Base-by-base conservation (phyloP, 1,140 invertebrate genomes). In the Hylaeus volcanicus region DNA sequence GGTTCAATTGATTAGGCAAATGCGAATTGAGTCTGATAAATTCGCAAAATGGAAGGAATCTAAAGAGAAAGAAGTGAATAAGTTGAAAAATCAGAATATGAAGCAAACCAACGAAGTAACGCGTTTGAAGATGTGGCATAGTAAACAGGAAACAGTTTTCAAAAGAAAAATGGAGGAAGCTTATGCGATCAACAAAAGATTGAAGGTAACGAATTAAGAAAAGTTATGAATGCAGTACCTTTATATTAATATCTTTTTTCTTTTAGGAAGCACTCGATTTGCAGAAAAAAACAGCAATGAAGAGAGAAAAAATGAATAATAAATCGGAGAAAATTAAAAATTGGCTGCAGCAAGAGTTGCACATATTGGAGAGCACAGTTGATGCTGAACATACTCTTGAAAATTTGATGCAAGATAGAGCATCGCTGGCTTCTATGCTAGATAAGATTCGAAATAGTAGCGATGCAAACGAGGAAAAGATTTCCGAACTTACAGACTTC, bases 81-180 rank as follows among this genome's bases (percentile, higher is more conserved):
- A 96, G 85, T 92, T 98, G 1, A 96, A 96, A 85, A 95, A 96
- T 86, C 96, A 98, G 90, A 97, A 98, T 90, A 94, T 96, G 63
- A 98, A 97, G 88, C 94, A 96, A 58, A 95, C 97, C 77, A 96
- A 95, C 84, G 96, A 98, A 93, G 96, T 98, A 84, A 95, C 94
- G 1, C 96, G 96, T 87, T 95, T 98, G 93, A 96, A 98, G 92
- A 94, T 95, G 5, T 93, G 96, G 41, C 96, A 98, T 88, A 94
- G 94, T 69, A 97, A 97, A 87, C 97, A 98, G 87, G 96, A 97
- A 82, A 96, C 95, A 89, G 97, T 98, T 9, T 94, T 97, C 4
- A 97, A 97, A 85, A 94, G 97, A 37, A 98, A 98, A 93, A 96
- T 98, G 89, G 97, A 98, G 93, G 96, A 97, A 86, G 96, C 96